These are phyloP conservation scores for Drosophila planitibia DNA, from an alignment of 2,888 invertebrate species.

Conservation along the genomic window DNA sequence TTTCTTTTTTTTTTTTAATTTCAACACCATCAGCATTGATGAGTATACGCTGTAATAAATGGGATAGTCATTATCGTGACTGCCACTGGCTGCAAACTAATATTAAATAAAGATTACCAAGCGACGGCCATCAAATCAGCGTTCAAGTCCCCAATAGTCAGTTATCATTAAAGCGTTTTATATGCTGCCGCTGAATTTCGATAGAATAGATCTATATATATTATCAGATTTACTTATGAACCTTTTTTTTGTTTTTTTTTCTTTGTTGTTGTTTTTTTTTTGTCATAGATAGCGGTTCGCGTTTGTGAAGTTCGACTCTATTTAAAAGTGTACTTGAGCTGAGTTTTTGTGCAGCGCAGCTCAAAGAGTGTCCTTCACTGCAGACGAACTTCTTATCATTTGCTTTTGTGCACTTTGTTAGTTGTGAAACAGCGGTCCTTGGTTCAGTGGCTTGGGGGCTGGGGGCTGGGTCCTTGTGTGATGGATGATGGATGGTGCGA, in stretches of 20 bases:
- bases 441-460: background rate
- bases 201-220: background rate
- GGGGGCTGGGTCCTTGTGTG: constrained; percentile 9
- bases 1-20: background rate
- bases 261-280: background rate
- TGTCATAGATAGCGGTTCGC: background rate
- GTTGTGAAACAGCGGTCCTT: constrained; percentile 24
- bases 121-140: background rate
- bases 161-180: background rate
- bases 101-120: constrained; percentile 42
- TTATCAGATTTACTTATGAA: background rate
- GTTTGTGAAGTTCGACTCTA: constrained; percentile 12
- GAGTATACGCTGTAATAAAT: constrained; percentile 38
- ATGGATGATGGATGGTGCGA: constrained; percentile 21
- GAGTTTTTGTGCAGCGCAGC: constrained; percentile 18
- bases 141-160: background rate
- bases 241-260: no score
- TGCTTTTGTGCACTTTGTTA: constrained; percentile 42
- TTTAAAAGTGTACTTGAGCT: constrained; percentile 47
- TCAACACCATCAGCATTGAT: constrained; percentile 55
- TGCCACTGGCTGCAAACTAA: constrained; percentile 14
- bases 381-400: constrained; percentile 31
- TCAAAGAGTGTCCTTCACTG: constrained; percentile 11
- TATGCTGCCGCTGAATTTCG: background rate
- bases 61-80: constrained; percentile 38